Evolutionary conservation across 1,140 invertebrate genomes (phyloP), one percentile per base, ranked within the genome.

Genomic region (Ctenoplectra terminalis): DNA sequence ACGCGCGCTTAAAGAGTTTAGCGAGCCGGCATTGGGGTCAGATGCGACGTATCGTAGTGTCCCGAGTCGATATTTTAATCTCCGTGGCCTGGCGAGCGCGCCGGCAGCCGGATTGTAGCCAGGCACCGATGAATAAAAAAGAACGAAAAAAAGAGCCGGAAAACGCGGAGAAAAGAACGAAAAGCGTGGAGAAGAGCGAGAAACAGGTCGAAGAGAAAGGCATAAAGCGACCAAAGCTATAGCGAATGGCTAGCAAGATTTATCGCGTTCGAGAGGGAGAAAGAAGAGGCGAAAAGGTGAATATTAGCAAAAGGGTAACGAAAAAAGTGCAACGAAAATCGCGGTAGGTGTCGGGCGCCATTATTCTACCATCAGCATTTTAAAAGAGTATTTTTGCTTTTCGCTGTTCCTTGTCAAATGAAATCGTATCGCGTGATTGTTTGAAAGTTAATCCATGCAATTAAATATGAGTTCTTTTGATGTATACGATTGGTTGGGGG

Each of bases 61-160:
- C 88, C 76, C 83, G 78, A 91, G 90, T 93, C 92, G 92, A 93
- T 93, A 92, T 93, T 93, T 92, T 93, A 92, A 92, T 93, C 91
- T 92, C 88, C 89, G 86, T 84, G 88, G 89, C 86, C 86, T 87
- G 83, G 87, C 64, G 81, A 71, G 60, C 69, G 74, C 54, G 66
- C 82, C 77, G 60, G 37, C 72, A 79, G 69, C 15, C 46, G 61
- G 71, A 89, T 87, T 82, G 85, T 86, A 60, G 66, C 64, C 64
- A 46, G 58, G 48, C 26, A 50, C 73, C 37, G 69, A 17, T 58
- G 50, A 82, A 69, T 58, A 69, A 74, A 83, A 86, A 90, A 90
- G 86, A 84, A 72, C 13, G 50, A 26, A 31, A 29, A 40, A 29
- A 0, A 40, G 43, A 61, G 31, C n/a, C 40, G 17, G 15, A 17